phyloP scores from a whole-genome alignment of 2,797 vertebrate species.

The Pseudochirops corinnae region DNA sequence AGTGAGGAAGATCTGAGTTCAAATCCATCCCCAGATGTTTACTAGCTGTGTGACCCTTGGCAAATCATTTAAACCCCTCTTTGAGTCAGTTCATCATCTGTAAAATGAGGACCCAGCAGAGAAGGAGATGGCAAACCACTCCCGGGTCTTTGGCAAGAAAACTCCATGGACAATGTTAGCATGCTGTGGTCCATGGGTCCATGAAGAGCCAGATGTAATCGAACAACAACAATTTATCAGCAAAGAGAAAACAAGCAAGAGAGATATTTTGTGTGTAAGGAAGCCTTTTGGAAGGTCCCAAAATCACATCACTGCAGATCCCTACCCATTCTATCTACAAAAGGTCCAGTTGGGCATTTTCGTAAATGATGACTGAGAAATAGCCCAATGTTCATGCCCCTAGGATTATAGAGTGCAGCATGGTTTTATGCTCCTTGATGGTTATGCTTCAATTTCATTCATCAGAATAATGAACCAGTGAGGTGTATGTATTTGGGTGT shows the following conservation, averaged over 20 bases:
- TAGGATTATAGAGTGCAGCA: too few species aligned
- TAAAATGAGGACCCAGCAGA: background rate
- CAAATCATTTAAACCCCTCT: too few species aligned
- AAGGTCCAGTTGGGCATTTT: background rate
- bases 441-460: background rate
- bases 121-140: background rate
- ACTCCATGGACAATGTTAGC: background rate
- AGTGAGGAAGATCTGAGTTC: background rate
- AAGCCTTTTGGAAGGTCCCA: background rate
- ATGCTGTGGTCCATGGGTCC: background rate
- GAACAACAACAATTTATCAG: background rate
- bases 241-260: background rate
- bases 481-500: background rate
- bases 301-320: background rate
- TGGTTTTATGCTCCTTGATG: background rate
- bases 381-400: background rate
- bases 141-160: background rate
- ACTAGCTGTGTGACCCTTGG: background rate
- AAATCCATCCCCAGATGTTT: background rate
- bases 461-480: background rate
- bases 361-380: background rate
- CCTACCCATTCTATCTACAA: background rate
- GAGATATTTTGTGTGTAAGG: background rate
- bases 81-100: background rate
- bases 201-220: background rate